These are phyloP conservation scores for Pocota personata DNA, from an alignment of 2,888 invertebrate genomes.

Conservation along the genomic window DNA sequence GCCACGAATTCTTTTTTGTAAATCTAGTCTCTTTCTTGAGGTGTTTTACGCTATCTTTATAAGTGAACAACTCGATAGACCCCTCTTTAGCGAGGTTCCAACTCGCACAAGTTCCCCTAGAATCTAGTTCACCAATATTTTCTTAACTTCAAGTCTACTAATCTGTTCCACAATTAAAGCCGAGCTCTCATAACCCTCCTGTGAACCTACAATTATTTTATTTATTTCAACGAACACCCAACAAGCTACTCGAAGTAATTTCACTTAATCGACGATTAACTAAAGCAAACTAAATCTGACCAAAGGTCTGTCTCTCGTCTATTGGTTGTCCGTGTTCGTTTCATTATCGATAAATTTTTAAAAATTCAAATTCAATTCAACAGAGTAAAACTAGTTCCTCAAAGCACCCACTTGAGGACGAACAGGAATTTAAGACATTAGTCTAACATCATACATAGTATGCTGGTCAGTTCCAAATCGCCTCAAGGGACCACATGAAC, in stretches of 20 bases:
- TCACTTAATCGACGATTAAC: neutral
- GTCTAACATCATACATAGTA: neutral
- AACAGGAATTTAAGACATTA: neutral
- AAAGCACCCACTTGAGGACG: constrained; percentile 38
- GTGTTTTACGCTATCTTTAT: no score
- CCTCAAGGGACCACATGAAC: neutral
- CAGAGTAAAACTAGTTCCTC: constrained; percentile 19
- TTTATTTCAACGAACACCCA: neutral
- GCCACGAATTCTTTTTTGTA: no score
- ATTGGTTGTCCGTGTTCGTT: constrained; percentile 7
- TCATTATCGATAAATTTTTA: constrained; percentile 27
- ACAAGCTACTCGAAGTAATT: neutral
- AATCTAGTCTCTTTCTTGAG: no score
- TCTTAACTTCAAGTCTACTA: no score
- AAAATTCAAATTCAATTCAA: constrained; percentile 9
- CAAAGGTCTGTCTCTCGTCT: neutral
- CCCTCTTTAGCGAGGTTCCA: no score
- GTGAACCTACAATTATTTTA: no score
- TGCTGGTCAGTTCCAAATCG: neutral
- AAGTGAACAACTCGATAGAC: no score
- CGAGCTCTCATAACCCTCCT: no score
- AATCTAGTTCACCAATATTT: no score
- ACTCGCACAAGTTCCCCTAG: no score
- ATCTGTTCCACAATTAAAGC: no score
- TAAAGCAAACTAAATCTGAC: neutral